phyloP scores from a whole-genome alignment of 53 echinoderm and acorn worm genomes.

The Luidia sarsii region DNA sequence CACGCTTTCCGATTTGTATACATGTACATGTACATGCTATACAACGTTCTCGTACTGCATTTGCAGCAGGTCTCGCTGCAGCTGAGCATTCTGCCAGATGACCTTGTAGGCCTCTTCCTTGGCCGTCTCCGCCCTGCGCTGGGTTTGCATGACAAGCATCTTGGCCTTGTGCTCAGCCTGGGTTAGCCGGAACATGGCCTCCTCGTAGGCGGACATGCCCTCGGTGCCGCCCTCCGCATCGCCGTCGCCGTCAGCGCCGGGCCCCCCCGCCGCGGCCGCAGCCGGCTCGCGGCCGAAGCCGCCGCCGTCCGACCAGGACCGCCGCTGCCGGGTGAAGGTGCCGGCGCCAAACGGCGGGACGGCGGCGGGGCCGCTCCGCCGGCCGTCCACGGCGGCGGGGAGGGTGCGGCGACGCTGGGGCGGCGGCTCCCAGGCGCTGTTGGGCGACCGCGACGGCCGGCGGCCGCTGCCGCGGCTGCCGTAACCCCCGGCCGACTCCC shows the following conservation, averaged over 20 bases:
- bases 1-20: too few species aligned
- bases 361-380: neutral
- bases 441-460: neutral
- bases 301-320: neutral
- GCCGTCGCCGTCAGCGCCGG: neutral
- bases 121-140: constrained; percentile 46
- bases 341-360: neutral
- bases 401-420: neutral
- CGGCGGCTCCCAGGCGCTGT: neutral
- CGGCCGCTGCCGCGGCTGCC: too few species aligned
- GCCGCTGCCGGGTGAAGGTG: neutral
- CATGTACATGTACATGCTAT: too few species aligned
- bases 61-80: constrained; percentile 34
- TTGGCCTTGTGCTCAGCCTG: constrained; percentile 43
- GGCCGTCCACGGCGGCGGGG: neutral
- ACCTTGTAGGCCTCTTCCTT: constrained; percentile 47
- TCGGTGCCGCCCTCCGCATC: neutral
- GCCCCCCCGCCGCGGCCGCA: neutral
- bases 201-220: constrained; percentile 30
- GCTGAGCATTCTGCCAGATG: constrained; percentile 42
- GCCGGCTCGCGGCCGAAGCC: constrained; percentile 10
- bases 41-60: constrained; percentile 23
- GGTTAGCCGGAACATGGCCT: constrained; percentile 19
- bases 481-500: neutral
- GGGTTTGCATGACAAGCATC: constrained; percentile 39